phyloP scores from a whole-genome alignment of 2,113 vertebrate genomes.

The Equus przewalskii region DNA sequence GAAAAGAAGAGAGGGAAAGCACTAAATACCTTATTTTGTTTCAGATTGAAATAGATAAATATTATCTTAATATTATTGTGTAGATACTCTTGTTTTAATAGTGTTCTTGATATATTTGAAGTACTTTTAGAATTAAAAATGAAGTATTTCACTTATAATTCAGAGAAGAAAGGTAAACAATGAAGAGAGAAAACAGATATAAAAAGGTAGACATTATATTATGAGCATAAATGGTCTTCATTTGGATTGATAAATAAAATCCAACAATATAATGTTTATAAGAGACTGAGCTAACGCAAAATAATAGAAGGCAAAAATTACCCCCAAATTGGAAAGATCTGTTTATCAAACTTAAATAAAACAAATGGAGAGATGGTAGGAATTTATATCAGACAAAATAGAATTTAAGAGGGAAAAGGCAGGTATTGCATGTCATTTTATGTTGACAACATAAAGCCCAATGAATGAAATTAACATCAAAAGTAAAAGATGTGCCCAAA shows the following conservation, averaged over 20 bases:
- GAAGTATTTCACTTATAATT: slow-evolving; percentile 22
- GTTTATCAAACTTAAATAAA: neutral
- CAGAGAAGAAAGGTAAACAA: neutral
- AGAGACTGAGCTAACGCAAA: neutral
- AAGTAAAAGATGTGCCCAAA: neutral
- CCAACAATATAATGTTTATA: neutral
- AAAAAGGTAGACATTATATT: neutral
- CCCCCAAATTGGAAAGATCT: neutral
- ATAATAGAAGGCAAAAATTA: slow-evolving; percentile 20
- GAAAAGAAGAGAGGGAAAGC: neutral
- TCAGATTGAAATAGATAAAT: neutral
- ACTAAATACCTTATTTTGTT: neutral
- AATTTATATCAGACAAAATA: slow-evolving; percentile 12
- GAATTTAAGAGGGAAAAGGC: neutral
- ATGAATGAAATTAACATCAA: neutral
- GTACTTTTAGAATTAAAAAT: slow-evolving; percentile 19
- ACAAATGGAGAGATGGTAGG: neutral
- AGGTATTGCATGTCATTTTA: neutral
- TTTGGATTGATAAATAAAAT: slow-evolving; percentile 15
- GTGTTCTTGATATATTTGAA: slow-evolving; percentile 8
- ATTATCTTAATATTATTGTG: neutral
- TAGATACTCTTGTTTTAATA: neutral
- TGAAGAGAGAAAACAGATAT: neutral
- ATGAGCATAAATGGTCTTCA: neutral
- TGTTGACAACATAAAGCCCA: neutral